Conservation (phyloP, 2,113 vertebrate species). For the Thinocorus orbignyianus region DNA sequence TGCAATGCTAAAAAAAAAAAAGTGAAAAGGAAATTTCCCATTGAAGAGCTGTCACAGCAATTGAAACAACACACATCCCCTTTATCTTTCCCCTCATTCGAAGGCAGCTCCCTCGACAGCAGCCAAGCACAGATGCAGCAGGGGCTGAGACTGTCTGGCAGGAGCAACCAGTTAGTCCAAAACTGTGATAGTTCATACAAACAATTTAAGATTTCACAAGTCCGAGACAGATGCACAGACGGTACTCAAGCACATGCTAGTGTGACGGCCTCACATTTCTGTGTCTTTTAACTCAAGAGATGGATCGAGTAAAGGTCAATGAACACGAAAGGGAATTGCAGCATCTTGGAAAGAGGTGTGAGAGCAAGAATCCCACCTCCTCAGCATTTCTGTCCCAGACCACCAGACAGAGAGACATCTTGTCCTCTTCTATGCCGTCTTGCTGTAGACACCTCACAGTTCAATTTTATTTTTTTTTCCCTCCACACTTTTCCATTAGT, state of each 20-base stretch:
- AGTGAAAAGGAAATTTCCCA: neutral
- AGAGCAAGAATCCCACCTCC: neutral
- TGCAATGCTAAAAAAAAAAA: neutral
- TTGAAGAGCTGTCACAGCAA: neutral
- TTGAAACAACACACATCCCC: neutral
- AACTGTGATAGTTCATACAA: neutral
- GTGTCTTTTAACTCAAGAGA: neutral
- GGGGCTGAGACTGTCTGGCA: neutral
- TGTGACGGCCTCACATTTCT: neutral
- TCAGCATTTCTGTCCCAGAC: neutral
- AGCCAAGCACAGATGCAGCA: neutral
- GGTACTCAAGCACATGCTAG: neutral
- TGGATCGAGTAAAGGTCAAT: neutral
- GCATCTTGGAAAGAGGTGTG: neutral
- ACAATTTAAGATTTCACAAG: neutral
- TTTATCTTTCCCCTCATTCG: neutral
- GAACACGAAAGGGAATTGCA: fast-evolving
- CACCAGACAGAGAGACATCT: neutral
- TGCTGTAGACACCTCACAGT: neutral
- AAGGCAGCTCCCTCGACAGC: fast-evolving
- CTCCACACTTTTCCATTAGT: neutral
- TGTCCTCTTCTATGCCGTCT: neutral
- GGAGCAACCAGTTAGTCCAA: neutral
- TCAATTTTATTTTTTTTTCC: neutral
- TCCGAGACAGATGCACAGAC: fast-evolving